Base-by-base conservation (phyloP, 1,140 invertebrate genomes). In the Apolygus lucorum region DNA sequence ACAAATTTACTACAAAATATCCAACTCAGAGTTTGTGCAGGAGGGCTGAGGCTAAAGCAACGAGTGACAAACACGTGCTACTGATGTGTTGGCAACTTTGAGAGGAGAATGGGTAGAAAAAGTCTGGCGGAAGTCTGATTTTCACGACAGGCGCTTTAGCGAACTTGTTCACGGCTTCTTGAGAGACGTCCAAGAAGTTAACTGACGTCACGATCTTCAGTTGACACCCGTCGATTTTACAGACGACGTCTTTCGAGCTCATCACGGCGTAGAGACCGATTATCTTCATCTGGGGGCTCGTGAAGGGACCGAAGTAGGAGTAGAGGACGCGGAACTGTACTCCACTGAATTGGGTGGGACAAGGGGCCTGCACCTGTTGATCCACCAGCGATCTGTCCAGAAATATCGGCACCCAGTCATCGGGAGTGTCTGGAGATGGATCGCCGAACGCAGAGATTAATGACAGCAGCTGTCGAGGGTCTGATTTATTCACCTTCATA, bases 51-150 rank as follows among this genome's bases (percentile, higher is more conserved):
- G n/a, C n/a, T n/a, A n/a, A n/a, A n/a, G n/a, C n/a, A n/a, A n/a
- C n/a, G n/a, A n/a, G n/a, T n/a, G n/a, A n/a, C n/a, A n/a, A n/a
- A n/a, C n/a, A n/a, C n/a, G n/a, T n/a, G n/a, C n/a, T n/a, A n/a
- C n/a, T n/a, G n/a, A n/a, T n/a, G n/a, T n/a, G n/a, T n/a, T n/a
- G n/a, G n/a, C n/a, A 42, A 42, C 34, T 42, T 8, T 42, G 4
- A 42, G 76, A 76, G 26, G 75, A 74, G 75, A 89, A 88, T 28
- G 88, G 88, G 77, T 89, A 88, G 76, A 88, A 89, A 76, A 89
- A 90, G 75, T 89, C 87, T 67, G 82, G 79, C 1, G 87, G 87
- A 13, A 89, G 78, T 75, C 82, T 82, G 42, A 87, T 79, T 69
- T 86, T 81, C 68, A 87, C 80, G 62, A 84, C 81, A 34, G 87